A percentile compares a stretch with the other conserved stretches of the same genome.
phyloP scores from a whole-genome alignment of 2,888 invertebrate species.

The Nineta flava region DNA sequence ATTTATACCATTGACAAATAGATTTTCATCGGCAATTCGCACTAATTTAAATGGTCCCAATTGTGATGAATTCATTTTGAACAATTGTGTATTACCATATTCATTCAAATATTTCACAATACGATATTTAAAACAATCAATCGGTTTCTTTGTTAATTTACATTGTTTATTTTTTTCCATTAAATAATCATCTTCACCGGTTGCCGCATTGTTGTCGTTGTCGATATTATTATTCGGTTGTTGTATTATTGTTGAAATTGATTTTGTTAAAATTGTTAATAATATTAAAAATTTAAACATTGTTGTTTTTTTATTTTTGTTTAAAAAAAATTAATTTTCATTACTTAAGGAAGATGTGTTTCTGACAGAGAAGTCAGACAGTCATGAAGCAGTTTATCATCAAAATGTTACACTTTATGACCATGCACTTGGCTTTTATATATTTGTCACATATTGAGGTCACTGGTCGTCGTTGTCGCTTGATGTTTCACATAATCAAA shows the following conservation, averaged over 20 bases:
- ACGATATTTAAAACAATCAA: conserved; percentile 6
- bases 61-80: background rate
- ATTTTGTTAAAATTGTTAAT: background rate
- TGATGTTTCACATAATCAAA: no score
- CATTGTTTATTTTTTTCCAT: conserved; percentile 3
- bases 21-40: conserved; percentile 13
- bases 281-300: background rate
- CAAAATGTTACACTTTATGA: background rate
- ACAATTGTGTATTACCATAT: background rate
- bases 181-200: conserved; percentile 4
- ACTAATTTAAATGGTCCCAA: conserved; percentile 17
- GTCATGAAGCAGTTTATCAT: no score
- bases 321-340: no score
- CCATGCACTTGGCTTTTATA: background rate
- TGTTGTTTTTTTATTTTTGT: no score
- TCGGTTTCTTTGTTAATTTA: background rate
- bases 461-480: background rate
- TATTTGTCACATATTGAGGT: background rate
- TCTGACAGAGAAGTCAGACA: no score
- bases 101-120: background rate
- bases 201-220: no score
- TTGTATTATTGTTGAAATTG: no score
- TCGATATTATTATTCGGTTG: no score
- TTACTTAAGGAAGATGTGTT: no score
- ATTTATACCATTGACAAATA: conserved; percentile 6